phyloP scores from a whole-genome alignment of 2,888 invertebrate species.

The Mechanitis messenoides region DNA sequence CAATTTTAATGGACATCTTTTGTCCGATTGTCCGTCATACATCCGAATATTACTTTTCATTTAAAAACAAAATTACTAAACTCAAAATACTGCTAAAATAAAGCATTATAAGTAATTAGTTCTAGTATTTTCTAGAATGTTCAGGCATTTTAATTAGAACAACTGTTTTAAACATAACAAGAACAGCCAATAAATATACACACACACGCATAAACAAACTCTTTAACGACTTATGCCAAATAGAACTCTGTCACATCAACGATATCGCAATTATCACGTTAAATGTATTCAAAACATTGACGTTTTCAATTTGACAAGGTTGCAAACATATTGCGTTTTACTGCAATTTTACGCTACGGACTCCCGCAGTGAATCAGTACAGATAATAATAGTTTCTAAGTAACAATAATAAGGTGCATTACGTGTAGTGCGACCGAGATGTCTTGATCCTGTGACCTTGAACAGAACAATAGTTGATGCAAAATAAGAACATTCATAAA shows the following conservation, averaged over 20 bases:
- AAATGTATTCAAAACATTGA: conserved; percentile 14
- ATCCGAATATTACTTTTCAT: no score
- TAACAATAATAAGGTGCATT: conserved; percentile 37
- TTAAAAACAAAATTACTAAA: no score
- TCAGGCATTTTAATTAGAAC: conserved; percentile 12
- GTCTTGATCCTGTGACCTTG: conserved; percentile 33
- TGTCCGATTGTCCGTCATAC: conserved; percentile 16
- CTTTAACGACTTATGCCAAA: conserved; percentile 29
- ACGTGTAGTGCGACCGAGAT: conserved; percentile 28
- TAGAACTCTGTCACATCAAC: conserved; percentile 32
- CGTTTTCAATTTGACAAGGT: conserved; percentile 38
- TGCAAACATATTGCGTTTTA: conserved; percentile 39
- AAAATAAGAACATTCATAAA: conserved; percentile 9
- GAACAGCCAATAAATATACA: conserved; percentile 20
- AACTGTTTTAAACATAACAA: conserved; percentile 18
- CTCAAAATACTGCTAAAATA: no score
- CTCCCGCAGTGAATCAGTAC: conserved; percentile 57
- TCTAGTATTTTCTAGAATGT: not conserved
- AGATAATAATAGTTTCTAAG: conserved; percentile 45
- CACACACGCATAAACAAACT: conserved; percentile 14
- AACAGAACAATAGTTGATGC: conserved; percentile 21
- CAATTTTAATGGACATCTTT: conserved; percentile 31
- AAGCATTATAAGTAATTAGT: no score
- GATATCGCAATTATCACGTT: conserved; percentile 9
- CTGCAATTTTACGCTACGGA: conserved; percentile 29